Conservation (phyloP, 1,140 invertebrate species). For the Drosophila kanapiae region DNA sequence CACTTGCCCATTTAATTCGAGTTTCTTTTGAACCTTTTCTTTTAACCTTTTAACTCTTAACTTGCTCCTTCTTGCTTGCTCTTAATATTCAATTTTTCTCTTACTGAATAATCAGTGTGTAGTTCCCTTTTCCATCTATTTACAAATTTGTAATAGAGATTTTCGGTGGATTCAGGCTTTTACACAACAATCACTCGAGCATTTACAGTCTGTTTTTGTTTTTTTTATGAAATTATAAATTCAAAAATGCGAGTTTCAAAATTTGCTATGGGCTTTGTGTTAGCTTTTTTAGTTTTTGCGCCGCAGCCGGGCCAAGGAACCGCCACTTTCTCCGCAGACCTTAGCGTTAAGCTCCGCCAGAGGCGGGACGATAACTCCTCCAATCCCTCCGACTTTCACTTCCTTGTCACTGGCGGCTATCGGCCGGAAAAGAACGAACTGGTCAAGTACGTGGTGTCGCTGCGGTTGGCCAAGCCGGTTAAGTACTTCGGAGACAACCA, state of each 20-base stretch:
- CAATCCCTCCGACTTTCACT: conserved; percentile 44
- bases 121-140: too few relatives aligned
- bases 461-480: background rate
- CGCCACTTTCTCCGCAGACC: background rate
- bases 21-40: too few relatives aligned
- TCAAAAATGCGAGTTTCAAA: conserved; percentile 50
- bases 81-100: too few relatives aligned
- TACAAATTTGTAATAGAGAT: too few relatives aligned
- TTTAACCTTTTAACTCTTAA: too few relatives aligned
- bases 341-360: too few relatives aligned
- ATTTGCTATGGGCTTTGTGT: conserved; percentile 43
- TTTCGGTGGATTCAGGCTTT: too few relatives aligned
- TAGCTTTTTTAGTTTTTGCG: background rate
- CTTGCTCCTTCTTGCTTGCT: too few relatives aligned
- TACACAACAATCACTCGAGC: too few relatives aligned
- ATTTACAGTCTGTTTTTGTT: background rate
- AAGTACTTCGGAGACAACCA: conserved; percentile 58
- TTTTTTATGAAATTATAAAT: background rate
- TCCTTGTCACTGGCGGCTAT: conserved; percentile 63
- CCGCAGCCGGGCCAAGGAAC: background rate
- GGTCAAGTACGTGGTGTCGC: conserved; percentile 44
- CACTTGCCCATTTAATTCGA: too few relatives aligned
- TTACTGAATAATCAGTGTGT: too few relatives aligned
- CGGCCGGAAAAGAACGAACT: conserved; percentile 32
- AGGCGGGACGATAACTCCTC: background rate